These are phyloP conservation scores for Cherax destructor DNA, from an alignment of 1,140 invertebrate genomes.

Conservation along the genomic window DNA sequence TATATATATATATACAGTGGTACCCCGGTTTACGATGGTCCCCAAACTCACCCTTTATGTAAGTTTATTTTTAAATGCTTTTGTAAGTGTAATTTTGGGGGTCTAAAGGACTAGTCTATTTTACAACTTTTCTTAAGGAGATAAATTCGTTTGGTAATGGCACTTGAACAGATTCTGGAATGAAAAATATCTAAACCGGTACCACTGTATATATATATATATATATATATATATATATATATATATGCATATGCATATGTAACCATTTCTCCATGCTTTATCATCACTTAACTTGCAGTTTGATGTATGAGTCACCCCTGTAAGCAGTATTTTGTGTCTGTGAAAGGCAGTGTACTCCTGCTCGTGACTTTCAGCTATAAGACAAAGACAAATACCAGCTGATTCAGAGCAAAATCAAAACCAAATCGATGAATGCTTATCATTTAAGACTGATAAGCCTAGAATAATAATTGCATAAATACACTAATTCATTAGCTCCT, in stretches of 20 bases:
- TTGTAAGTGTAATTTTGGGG: no score
- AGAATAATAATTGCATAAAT: background rate
- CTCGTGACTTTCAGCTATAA: background rate
- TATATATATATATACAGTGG: conserved; percentile 36
- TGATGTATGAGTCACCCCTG: background rate
- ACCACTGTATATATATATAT: conserved; percentile 12
- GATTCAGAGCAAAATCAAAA: background rate
- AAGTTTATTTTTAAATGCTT: no score
- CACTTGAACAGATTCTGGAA: no score
- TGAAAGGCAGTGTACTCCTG: background rate
- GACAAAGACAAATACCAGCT: background rate
- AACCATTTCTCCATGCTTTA: conserved; percentile 1
- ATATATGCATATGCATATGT: conserved; percentile 16
- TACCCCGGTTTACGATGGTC: no score
- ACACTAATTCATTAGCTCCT: background rate
- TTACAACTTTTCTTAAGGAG: no score
- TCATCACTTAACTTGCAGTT: background rate
- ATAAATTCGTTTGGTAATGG: no score
- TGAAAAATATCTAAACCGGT: no score
- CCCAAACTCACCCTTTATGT: no score
- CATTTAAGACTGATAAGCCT: background rate
- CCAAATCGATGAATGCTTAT: background rate
- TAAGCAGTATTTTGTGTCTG: background rate
- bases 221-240: conserved; percentile 24
- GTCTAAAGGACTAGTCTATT: no score